Percentiles rank a stretch among this genome's conserved stretches.
Evolutionary conservation across 1,140 invertebrate genomes (phyloP).

Genomic region (Copidosoma floridanum): DNA sequence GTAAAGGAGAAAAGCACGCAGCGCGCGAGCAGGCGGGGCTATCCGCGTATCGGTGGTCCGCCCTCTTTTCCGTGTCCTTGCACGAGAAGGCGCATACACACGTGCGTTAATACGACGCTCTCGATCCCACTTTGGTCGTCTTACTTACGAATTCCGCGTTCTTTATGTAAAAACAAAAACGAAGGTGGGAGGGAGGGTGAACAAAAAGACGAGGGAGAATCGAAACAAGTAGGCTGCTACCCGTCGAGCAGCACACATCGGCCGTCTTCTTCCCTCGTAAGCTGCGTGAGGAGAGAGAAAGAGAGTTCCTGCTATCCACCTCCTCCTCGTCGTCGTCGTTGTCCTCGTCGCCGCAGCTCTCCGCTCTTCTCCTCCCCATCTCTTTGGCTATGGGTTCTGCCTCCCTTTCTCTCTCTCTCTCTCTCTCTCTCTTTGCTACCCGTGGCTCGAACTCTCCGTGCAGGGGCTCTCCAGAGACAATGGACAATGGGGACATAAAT

Average conservation of each 20-base stretch:
- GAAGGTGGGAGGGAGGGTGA: not conserved
- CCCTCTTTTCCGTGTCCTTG: no score
- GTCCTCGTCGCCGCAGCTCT: no score
- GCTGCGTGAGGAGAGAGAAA: constrained; percentile 21
- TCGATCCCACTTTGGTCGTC: not conserved
- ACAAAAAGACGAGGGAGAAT: not conserved
- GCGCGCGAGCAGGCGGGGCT: no score
- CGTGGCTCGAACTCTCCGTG: constrained; percentile 10
- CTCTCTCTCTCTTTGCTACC: constrained; percentile 20
- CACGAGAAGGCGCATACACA: no score
- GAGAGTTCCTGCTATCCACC: constrained; percentile 33
- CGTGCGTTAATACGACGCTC: not conserved
- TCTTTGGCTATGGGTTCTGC: constrained; percentile 20
- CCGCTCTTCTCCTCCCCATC: no score
- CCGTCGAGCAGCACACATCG: not conserved
- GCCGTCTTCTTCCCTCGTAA: not conserved
- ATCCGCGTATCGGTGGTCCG: no score
- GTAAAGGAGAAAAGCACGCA: no score
- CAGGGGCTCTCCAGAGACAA: constrained; percentile 52
- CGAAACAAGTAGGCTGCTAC: not conserved
- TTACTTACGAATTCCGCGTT: constrained; percentile 18
- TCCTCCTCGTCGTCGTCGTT: no score
- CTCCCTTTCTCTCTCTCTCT: constrained; percentile 18
- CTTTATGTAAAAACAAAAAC: not conserved
- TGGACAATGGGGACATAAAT: constrained; percentile 68